Evolutionary conservation across 2,113 vertebrate genomes (phyloP), one percentile per base, ranked within the genome.

Genomic region (Brienomyrus brachyistius): DNA sequence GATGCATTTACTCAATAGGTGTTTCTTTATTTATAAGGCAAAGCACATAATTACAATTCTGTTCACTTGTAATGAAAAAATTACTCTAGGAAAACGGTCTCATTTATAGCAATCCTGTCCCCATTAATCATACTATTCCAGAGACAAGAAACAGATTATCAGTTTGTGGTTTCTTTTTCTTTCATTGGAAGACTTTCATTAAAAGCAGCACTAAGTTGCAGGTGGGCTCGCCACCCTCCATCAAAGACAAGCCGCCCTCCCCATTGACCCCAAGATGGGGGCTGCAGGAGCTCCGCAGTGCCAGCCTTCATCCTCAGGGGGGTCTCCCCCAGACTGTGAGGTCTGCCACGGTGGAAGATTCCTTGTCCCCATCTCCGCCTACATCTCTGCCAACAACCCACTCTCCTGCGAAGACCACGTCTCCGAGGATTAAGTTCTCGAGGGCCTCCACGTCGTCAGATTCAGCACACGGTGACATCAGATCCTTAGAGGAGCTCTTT

Each of bases 401-500:
- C 15, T 1, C 87, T 1, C 52, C 59, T 0, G 86, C 88, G 50
- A 90, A 89, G 0, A 4, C 9, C 2, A 50, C 45, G 50, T 93
- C 91, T 35, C 91, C 90, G 1, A 19, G 45, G 52, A 19, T 0
- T 66, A 90, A 40, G 9, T 87, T 85, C 9, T 11, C 11, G 23
- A 88, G 84, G 82, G 90, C 40, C 0, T 94, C 92, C 1, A 90
- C 90, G n/a, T 92, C 84, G 0, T 94, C 95, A 9, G 51, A 66
- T 40, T 91, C 91, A 0, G 92, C 92, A 4, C 90, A 7, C 54
- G 95, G 93, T 15, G 93, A 96, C 88, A 91, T 96, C 5, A 93
- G 89, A 9, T 96, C 97, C 2, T 82, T 95, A 85, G 96, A 96
- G 2, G 96, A 97, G 62, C 94, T 96, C 3, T 96, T 96, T 90